phyloP scores from a whole-genome alignment of 2,888 invertebrate genomes.

The Oligia fasciuncula region DNA sequence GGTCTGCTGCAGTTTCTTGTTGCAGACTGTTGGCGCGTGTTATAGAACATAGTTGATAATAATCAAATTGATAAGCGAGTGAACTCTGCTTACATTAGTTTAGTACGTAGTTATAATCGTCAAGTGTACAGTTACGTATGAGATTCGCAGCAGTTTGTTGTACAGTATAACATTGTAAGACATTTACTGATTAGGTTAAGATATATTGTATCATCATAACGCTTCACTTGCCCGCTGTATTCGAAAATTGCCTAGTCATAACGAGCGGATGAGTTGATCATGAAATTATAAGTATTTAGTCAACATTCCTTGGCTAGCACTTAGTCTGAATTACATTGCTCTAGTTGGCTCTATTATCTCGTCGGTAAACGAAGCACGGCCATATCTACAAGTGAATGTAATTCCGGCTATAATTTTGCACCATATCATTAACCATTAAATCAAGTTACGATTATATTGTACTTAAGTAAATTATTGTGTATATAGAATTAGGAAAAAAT shows the following conservation, averaged over 20 bases:
- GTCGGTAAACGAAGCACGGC: not conserved
- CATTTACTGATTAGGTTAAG: constrained; percentile 72
- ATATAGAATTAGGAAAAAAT: constrained; percentile 71
- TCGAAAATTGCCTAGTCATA: constrained; percentile 86
- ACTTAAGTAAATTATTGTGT: constrained; percentile 85
- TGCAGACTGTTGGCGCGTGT: constrained; percentile 5
- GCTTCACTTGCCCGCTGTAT: constrained; percentile 79
- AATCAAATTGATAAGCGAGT: constrained; percentile 44
- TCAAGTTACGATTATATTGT: constrained; percentile 72
- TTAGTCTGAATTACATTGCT: constrained; percentile 50
- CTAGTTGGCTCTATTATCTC: not conserved
- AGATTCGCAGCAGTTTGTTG: constrained; percentile 83
- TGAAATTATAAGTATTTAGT: constrained; percentile 62
- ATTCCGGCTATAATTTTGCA: constrained; percentile 59
- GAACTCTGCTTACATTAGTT: constrained; percentile 57
- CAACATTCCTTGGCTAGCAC: constrained; percentile 67
- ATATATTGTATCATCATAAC: constrained; percentile 56
- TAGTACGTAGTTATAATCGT: constrained; percentile 68
- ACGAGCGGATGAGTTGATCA: constrained; percentile 76
- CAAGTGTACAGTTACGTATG: constrained; percentile 89
- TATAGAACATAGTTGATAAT: constrained; percentile 22
- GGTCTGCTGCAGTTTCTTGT: constrained; percentile 23
- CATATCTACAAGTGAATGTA: constrained; percentile 29
- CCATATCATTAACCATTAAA: constrained; percentile 69
- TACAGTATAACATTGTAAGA: constrained; percentile 78